Evolutionary conservation across 1,140 invertebrate species (phyloP).

Genomic region (Uloborus diversus): DNA sequence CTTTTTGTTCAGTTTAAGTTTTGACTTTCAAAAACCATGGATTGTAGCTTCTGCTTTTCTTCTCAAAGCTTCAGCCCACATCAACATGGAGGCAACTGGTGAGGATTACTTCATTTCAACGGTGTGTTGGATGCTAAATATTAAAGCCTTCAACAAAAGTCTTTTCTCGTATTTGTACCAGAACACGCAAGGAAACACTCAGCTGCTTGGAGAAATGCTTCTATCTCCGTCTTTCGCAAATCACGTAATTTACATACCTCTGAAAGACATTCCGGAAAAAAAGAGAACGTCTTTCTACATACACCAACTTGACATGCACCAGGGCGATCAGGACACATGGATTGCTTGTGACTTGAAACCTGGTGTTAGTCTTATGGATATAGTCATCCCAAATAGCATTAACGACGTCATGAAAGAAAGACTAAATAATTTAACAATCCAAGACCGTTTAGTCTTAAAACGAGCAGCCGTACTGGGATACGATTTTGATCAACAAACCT

Average conservation of each 20-base stretch:
- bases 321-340: no score
- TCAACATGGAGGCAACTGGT: neutral
- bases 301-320: no score
- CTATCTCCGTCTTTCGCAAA: no score
- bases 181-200: neutral
- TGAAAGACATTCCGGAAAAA: no score
- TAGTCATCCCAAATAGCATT: no score
- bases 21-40: neutral
- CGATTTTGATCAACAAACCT: constrained; percentile 1
- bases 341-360: no score
- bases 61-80: neutral
- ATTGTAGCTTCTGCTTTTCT: neutral
- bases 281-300: no score
- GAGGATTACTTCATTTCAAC: neutral
- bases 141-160: neutral
- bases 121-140: neutral
- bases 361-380: no score
- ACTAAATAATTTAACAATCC: constrained; percentile 12
- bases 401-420: constrained; percentile 17
- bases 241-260: no score
- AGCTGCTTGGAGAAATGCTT: neutral
- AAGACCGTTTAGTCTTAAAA: constrained; percentile 22
- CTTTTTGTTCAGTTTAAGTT: neutral
- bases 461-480: constrained; percentile 11
- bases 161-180: neutral